A percentile compares a stretch with the other conserved stretches of the same genome.
Conservation (phyloP, 2,797 vertebrate species). For the Amniataba percoides region DNA sequence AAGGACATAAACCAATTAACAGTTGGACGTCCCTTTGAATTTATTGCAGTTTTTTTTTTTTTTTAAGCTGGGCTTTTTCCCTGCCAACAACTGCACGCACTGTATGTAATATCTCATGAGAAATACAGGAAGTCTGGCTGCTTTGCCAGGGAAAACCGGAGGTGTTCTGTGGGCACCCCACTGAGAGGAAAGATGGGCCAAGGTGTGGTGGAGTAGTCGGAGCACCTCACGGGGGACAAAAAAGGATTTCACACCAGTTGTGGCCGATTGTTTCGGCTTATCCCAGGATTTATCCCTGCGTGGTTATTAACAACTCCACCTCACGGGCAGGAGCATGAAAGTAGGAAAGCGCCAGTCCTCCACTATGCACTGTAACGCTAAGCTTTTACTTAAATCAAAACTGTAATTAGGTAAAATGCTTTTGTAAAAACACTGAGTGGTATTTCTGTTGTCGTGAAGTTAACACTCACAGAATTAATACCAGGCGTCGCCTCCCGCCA, state of each 20-base stretch:
- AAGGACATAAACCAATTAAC: slow-evolving; percentile 68
- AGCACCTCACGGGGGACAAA: slow-evolving; percentile 78
- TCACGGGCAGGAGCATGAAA: slow-evolving; percentile 47
- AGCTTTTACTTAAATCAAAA: slow-evolving; percentile 26
- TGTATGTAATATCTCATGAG: slow-evolving; percentile 57
- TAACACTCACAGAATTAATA: slow-evolving; percentile 66
- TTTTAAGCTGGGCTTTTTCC: slow-evolving; percentile 32
- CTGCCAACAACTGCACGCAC: slow-evolving; percentile 44
- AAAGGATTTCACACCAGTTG: slow-evolving; percentile 86
- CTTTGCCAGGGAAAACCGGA: slow-evolving; percentile 80
- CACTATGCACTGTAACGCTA: neutral
- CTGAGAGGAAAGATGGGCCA: slow-evolving; percentile 79
- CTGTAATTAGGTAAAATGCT: slow-evolving; percentile 23
- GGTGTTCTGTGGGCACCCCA: slow-evolving; percentile 61
- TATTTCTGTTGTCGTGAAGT: slow-evolving; percentile 44
- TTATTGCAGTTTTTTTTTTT: slow-evolving; percentile 52
- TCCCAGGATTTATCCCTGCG: slow-evolving; percentile 41
- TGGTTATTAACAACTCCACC: slow-evolving; percentile 59
- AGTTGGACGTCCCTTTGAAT: slow-evolving; percentile 43
- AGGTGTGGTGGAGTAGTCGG: slow-evolving; percentile 72
- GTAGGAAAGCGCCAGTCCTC: slow-evolving; percentile 17
- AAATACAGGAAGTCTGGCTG: slow-evolving; percentile 85
- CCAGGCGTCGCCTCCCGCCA: slow-evolving; percentile 69
- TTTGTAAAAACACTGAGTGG: slow-evolving; percentile 38
- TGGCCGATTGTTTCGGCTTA: slow-evolving; percentile 76